Conservation (phyloP, 2,888 invertebrate genomes). For the Bedellia somnulentella region DNA sequence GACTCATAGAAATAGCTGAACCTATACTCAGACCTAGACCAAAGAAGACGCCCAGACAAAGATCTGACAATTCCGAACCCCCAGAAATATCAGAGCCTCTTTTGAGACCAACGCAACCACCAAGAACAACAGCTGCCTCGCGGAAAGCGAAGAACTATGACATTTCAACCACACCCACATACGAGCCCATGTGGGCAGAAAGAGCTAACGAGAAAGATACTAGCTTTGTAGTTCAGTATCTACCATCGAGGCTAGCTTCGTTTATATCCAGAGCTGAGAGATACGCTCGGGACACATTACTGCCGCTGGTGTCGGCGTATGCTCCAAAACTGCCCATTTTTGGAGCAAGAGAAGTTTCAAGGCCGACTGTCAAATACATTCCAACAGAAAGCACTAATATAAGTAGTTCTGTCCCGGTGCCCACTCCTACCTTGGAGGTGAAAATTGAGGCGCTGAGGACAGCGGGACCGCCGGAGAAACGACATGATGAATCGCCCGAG, state of each 20-base stretch:
- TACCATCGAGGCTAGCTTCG: slow-evolving; percentile 76
- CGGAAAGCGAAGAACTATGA: slow-evolving; percentile 49
- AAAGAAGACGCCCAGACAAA: slow-evolving; percentile 54
- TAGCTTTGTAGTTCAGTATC: slow-evolving; percentile 71
- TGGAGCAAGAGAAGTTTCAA: slow-evolving; percentile 42
- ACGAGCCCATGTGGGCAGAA: slow-evolving; percentile 31
- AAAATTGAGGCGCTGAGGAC: slow-evolving; percentile 44
- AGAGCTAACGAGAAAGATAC: slow-evolving; percentile 28
- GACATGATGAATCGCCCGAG: slow-evolving; percentile 38
- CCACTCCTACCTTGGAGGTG: slow-evolving; percentile 52
- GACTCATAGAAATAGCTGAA: slow-evolving; percentile 69
- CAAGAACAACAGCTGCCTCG: slow-evolving; percentile 24
- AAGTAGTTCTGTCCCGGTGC: slow-evolving; percentile 34
- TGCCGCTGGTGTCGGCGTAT: slow-evolving; percentile 77
- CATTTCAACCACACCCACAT: slow-evolving; percentile 36
- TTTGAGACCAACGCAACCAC: slow-evolving; percentile 48
- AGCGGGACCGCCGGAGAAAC: slow-evolving; percentile 43
- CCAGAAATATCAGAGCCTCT: slow-evolving; percentile 70
- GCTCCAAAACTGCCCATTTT: slow-evolving; percentile 72
- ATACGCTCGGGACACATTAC: slow-evolving; percentile 75
- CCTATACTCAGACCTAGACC: slow-evolving; percentile 69
- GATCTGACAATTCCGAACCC: slow-evolving; percentile 47
- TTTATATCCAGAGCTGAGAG: slow-evolving; percentile 81
- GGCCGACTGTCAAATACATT: slow-evolving; percentile 64
- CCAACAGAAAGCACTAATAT: slow-evolving; percentile 51